Evolutionary conservation across 2,888 invertebrate species (phyloP).

Genomic region (Galerucella calmariensis): DNA sequence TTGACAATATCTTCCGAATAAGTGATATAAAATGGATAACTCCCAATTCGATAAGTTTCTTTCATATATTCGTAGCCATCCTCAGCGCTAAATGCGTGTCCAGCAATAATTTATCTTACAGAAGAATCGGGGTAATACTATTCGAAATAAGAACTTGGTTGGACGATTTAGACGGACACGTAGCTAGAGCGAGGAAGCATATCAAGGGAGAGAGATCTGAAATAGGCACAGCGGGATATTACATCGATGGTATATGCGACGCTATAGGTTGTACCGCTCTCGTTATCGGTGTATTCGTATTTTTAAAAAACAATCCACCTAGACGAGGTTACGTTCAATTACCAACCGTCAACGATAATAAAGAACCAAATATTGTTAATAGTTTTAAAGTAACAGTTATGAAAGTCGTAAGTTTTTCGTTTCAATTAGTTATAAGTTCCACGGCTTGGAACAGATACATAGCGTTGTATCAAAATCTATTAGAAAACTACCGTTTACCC

Average conservation of each 20-base stretch:
- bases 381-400: slow-evolving; percentile 77
- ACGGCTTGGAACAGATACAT: slow-evolving; percentile 88
- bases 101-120: slow-evolving; percentile 75
- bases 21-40: slow-evolving; percentile 70
- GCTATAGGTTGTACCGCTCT: slow-evolving; percentile 79
- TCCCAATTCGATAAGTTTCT: slow-evolving; percentile 85
- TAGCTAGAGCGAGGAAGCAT: slow-evolving; percentile 81
- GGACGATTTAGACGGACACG: slow-evolving; percentile 88
- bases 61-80: slow-evolving; percentile 81
- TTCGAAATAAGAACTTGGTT: slow-evolving; percentile 86
- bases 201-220: slow-evolving; percentile 82
- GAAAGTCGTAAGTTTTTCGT: slow-evolving; percentile 75
- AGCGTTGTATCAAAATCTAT: slow-evolving; percentile 79
- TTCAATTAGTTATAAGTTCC: slow-evolving; percentile 80
- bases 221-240: slow-evolving; percentile 83
- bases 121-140: slow-evolving; percentile 79
- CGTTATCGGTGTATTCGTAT: slow-evolving; percentile 76
- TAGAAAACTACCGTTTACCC: slow-evolving; percentile 74
- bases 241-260: slow-evolving; percentile 86
- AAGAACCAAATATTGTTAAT: slow-evolving; percentile 71
- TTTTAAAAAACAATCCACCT: slow-evolving; percentile 78
- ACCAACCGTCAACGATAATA: slow-evolving; percentile 67
- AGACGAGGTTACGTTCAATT: slow-evolving; percentile 78
- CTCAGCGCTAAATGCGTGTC: slow-evolving; percentile 80
- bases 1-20: slow-evolving; percentile 72